Evolutionary conservation across 2,888 invertebrate species (phyloP).

Genomic region (Euproctis similis): DNA sequence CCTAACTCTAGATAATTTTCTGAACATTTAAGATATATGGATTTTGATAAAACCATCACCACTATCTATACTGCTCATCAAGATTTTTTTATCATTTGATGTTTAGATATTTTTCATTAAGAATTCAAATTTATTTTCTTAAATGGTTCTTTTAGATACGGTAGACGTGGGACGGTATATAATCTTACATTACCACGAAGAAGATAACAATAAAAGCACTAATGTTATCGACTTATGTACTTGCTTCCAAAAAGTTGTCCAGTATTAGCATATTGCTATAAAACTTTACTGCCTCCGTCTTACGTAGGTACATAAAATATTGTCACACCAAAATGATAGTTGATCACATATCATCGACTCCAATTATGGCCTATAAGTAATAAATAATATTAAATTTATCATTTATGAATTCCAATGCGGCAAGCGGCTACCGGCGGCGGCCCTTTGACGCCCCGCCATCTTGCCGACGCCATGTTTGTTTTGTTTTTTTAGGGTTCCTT

Average conservation of each 20-base stretch:
- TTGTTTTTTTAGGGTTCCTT: conserved; percentile 46
- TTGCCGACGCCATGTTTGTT: conserved; percentile 60
- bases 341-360: conserved; percentile 36
- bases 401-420: conserved; percentile 66
- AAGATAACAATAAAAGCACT: too few relatives aligned
- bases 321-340: conserved; percentile 38
- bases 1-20: too few relatives aligned
- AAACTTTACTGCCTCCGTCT: conserved; percentile 21
- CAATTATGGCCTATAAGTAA: conserved; percentile 40
- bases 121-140: too few relatives aligned
- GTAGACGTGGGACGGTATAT: too few relatives aligned
- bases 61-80: too few relatives aligned
- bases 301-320: conserved; percentile 17
- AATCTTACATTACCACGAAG: too few relatives aligned
- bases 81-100: too few relatives aligned
- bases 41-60: too few relatives aligned
- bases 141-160: too few relatives aligned
- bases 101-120: too few relatives aligned
- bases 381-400: conserved; percentile 74
- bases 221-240: too few relatives aligned
- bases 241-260: conserved; percentile 17
- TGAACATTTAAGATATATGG: too few relatives aligned
- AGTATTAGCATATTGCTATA: conserved; percentile 23
- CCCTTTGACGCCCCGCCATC: conserved; percentile 65
- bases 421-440: conserved; percentile 63